phyloP scores from a whole-genome alignment of 2,888 invertebrate species.

The Acrobasis repandana region DNA sequence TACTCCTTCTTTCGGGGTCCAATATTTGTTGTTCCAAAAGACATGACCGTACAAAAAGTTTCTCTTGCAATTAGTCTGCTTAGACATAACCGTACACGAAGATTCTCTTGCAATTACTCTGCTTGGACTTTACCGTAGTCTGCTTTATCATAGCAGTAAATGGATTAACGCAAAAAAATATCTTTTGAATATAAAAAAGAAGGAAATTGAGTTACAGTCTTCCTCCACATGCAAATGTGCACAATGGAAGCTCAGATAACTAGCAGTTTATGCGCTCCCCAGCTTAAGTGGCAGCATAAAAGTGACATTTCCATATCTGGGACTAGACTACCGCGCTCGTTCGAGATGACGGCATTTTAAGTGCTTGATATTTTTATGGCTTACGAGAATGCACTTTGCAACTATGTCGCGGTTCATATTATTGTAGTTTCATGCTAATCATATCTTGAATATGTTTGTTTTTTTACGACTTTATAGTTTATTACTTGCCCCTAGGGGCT shows the following conservation, averaged over 20 bases:
- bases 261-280: neutral
- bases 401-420: neutral
- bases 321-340: conserved; percentile 4
- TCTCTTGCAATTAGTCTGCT: no score
- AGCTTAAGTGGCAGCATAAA: conserved; percentile 16
- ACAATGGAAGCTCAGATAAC: conserved; percentile 16
- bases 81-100: no score
- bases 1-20: no score
- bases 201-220: neutral
- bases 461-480: no score
- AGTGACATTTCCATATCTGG: conserved; percentile 13
- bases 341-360: conserved; percentile 6
- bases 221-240: conserved; percentile 4
- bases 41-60: no score
- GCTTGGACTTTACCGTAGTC: no score
- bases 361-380: conserved; percentile 15
- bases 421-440: neutral
- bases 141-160: no score
- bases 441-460: neutral
- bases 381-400: conserved; percentile 15
- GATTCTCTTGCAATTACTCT: no score
- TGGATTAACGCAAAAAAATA: no score
- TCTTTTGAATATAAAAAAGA: neutral
- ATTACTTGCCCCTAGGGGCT: no score
- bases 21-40: no score